These are phyloP conservation scores for Macrosiphum euphorbiae DNA, from an alignment of 2,888 invertebrate species.

Conservation along the genomic window DNA sequence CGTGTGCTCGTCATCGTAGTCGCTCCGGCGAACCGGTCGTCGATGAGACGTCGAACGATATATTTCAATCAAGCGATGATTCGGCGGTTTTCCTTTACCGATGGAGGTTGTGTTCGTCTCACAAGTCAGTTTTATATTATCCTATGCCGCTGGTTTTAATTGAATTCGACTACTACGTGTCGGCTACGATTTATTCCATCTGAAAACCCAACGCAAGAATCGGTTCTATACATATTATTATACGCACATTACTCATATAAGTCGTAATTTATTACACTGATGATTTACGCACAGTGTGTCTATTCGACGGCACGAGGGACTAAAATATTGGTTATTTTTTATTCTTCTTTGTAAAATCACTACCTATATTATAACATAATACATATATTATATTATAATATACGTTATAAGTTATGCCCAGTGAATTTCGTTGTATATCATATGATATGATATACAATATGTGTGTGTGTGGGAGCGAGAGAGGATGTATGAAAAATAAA, in stretches of 20 bases:
- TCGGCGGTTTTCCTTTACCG: not conserved
- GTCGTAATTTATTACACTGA: not conserved
- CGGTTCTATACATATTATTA: not conserved
- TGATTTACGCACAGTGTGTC: not conserved
- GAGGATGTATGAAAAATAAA: not conserved
- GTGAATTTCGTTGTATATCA: not conserved
- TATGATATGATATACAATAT: not conserved
- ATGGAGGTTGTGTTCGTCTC: not conserved
- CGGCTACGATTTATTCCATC: not conserved
- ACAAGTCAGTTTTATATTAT: not conserved
- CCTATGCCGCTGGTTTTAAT: not conserved
- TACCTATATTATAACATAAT: not conserved
- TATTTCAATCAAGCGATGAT: slow-evolving; percentile 14
- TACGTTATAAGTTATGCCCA: not conserved
- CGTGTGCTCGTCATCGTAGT: not conserved
- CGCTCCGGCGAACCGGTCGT: slow-evolving; percentile 39
- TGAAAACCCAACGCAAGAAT: not conserved
- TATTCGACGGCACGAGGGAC: not conserved
- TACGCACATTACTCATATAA: not conserved
- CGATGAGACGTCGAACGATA: not conserved
- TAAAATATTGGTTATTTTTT: not conserved
- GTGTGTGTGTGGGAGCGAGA: not conserved
- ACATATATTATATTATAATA: not conserved
- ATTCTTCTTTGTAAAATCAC: not conserved
- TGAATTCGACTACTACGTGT: slow-evolving; percentile 16